phyloP scores from a whole-genome alignment of 2,113 vertebrate species.

The Leucoraja erinaceus region DNA sequence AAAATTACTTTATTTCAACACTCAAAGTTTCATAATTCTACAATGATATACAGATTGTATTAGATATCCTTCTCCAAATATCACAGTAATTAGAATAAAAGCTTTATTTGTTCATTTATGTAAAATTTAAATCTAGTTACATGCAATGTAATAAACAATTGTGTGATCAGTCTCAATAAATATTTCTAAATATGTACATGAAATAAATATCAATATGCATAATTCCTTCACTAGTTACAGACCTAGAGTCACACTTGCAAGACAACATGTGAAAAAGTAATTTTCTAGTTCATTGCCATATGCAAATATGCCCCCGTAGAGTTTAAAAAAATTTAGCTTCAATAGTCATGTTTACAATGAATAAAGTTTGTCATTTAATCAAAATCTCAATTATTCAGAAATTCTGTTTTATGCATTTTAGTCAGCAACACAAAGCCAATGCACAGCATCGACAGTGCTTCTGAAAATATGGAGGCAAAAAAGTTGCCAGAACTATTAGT shows the following conservation, averaged over 20 bases:
- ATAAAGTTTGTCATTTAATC: neutral
- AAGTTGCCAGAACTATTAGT: neutral
- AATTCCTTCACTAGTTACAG: conserved; percentile 4
- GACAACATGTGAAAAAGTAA: neutral
- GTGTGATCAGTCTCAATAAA: neutral
- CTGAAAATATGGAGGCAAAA: neutral
- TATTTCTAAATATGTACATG: neutral
- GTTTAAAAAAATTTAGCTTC: neutral
- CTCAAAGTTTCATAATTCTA: neutral
- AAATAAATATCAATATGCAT: neutral
- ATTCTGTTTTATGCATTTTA: conserved; percentile 14
- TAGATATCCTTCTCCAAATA: conserved; percentile 9
- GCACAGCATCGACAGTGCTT: neutral
- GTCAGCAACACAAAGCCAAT: neutral
- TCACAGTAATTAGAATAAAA: neutral
- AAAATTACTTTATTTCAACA: conserved; percentile 14
- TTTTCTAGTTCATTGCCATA: neutral
- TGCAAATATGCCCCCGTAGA: neutral
- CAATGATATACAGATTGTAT: neutral
- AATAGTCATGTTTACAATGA: neutral
- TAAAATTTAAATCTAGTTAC: neutral
- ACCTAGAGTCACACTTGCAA: neutral
- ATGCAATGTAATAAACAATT: neutral
- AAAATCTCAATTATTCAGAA: neutral
- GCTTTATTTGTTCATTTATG: neutral